These are phyloP conservation scores for Hypanus sabinus DNA, from an alignment of 2,113 vertebrate genomes.

Conservation along the genomic window DNA sequence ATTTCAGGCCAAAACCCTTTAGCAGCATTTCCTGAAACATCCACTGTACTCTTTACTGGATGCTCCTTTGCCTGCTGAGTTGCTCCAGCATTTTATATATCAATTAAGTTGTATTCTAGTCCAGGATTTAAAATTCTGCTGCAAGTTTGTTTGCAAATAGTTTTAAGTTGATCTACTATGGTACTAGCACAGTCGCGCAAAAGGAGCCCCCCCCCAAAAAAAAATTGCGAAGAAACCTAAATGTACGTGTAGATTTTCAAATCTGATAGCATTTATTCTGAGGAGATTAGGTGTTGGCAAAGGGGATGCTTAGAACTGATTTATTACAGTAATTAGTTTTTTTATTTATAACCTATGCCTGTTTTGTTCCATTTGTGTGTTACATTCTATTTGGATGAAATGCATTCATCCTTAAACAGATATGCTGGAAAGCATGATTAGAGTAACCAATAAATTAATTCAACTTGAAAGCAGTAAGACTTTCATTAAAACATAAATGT, in stretches of 20 bases:
- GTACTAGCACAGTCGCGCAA: no score
- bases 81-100: no score
- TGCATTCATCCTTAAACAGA: neutral
- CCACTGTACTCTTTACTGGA: no score
- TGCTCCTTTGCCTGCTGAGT: no score
- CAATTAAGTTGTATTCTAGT: neutral
- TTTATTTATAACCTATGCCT: neutral
- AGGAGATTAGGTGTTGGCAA: neutral
- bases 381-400: neutral
- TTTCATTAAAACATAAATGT: slow-evolving; percentile 24
- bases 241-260: neutral
- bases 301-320: neutral
- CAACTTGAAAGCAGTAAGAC: slow-evolving; percentile 7
- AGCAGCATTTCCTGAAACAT: no score
- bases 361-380: neutral
- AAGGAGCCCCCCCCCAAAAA: neutral
- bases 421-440: neutral
- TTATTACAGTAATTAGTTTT: neutral
- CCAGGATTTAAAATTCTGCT: neutral
- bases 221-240: neutral
- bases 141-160: neutral
- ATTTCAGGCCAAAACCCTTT: no score
- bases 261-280: neutral
- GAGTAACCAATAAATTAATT: slow-evolving; percentile 5
- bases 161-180: neutral